Evolutionary conservation across 2,888 invertebrate species (phyloP), one percentile per base, ranked within the genome.

Genomic region (Drosophila algonquin): DNA sequence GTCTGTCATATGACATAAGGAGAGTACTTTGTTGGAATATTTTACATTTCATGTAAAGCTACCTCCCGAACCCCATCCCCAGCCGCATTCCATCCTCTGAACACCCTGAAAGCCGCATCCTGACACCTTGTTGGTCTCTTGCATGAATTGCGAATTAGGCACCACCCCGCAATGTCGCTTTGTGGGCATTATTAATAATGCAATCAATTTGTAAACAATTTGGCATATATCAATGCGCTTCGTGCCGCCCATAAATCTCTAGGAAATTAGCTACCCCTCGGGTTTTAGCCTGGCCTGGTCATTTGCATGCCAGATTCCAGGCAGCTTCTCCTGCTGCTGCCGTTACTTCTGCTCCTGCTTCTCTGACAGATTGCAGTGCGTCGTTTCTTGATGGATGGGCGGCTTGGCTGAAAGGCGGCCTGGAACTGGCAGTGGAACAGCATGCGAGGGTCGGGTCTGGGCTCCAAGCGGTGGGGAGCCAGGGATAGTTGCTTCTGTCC

Each of bases 181-280:
- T 65, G 68, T 70, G 79, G 84, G 84, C 84, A 83, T 87, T 84
- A 84, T 84, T 84, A 84, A 87, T 87, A 84, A 84, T 84, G 87
- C 76, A 84, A 87, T 84, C 87, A 84, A 84, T 84, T 84, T 87
- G 87, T 84, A 84, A 84, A 84, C 87, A 87, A 87, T 84, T 84
- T 84, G 87, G 87, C 85, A 84, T 84, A 84, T 79, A 84, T 84
- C 83, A 84, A 87, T 87, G 87, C 76, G 70, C 77, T 84, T 71
- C 87, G 21, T 21, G 21, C 21, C 69, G 80, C 63, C 76, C 84
- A 87, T 84, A 87, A 84, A 84, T 84, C 87, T 81, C 73, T 69
- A 35, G 53, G 75, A 87, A 84, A 84, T 87, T 84, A 84, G 83
- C 75, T 70, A 14, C 40, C 40, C 40, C 40, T 6, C 40, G 40